Base-by-base conservation (phyloP, 2,113 vertebrate species). In the Panthera uncia region DNA sequence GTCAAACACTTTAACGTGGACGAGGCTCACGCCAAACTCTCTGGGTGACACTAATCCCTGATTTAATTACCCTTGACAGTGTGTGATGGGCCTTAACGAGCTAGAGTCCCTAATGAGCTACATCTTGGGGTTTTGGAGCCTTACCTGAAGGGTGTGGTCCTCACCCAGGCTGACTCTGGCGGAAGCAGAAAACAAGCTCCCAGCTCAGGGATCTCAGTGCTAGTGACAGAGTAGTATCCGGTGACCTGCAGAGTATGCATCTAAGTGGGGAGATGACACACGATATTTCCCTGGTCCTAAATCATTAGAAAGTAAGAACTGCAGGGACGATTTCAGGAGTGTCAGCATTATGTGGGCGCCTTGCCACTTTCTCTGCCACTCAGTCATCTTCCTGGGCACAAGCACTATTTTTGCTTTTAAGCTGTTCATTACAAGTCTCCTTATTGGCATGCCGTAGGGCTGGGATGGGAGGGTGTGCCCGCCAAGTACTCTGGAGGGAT, bases 1-100 rank as follows among this genome's bases (percentile, higher is more conserved):
- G 96, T 96, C 96, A 98, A 93, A 57, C 16, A 25, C 96, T 92
- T 95, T 78, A 91, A 69, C 61, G 0, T 86, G 82, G 50, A 36
- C 94, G 74, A 27, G 80, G 91, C 78, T 84, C 69, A 57, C 0
- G 19, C 97, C 61, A 68, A 85, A 89, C 96, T 97, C 97, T 95
- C 97, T 69, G 82, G 76, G 65, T 97, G 98, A 97, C 97, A 91
- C 97, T 97, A 92, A 97, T 98, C 95, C 95, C 91, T 98, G 97
- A 98, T 95, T 97, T 96, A 97, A 98, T 97, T 97, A 97, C 78
- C 91, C 93, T 91, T 93, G 95, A 86, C 97, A 94, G 93, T 61
- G 76, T 86, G 78, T 91, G 96, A 97, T 84, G 94, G 68, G 63
- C 76, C 95, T 94, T 97, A 98, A 97, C 19, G 65, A 97, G 88